A percentile compares a stretch with the other conserved stretches of the same genome.
These are phyloP conservation scores for Marmota flaviventris DNA, from an alignment of 2,113 vertebrate species.

Conservation along the genomic window DNA sequence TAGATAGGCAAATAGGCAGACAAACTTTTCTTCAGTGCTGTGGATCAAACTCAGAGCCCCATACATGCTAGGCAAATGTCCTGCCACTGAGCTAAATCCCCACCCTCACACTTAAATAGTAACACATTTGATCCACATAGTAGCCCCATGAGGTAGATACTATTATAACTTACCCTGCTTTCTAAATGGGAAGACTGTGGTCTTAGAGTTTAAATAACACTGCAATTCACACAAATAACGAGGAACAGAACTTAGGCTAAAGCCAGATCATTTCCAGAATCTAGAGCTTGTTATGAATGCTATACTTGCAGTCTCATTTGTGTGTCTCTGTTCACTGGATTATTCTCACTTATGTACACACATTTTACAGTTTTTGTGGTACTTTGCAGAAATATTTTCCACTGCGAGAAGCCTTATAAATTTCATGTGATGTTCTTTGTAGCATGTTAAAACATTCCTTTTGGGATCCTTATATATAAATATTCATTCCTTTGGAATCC, in stretches of 20 bases:
- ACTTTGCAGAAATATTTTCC: neutral
- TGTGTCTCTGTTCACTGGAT: neutral
- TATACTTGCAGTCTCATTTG: accelerated
- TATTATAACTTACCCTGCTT: neutral
- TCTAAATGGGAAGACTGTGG: neutral
- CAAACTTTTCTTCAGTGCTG: neutral
- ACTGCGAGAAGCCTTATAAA: neutral
- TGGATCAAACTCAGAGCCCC: neutral
- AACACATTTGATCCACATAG: neutral
- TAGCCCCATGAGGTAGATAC: neutral
- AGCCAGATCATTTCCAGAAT: neutral
- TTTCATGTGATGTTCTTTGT: neutral
- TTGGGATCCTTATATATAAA: neutral
- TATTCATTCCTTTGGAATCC: too few relatives aligned
- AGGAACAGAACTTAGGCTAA: neutral
- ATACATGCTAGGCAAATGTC: neutral
- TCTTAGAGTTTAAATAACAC: neutral
- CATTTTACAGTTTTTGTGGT: neutral
- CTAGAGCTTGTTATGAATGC: too few relatives aligned
- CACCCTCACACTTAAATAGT: neutral
- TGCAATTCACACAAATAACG: neutral
- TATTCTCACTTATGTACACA: neutral
- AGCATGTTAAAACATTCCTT: too few relatives aligned
- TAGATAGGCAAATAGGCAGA: too few relatives aligned
- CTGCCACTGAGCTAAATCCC: neutral